Evolutionary conservation across 2,797 vertebrate genomes (phyloP).

Genomic region (Spea hammondii): DNA sequence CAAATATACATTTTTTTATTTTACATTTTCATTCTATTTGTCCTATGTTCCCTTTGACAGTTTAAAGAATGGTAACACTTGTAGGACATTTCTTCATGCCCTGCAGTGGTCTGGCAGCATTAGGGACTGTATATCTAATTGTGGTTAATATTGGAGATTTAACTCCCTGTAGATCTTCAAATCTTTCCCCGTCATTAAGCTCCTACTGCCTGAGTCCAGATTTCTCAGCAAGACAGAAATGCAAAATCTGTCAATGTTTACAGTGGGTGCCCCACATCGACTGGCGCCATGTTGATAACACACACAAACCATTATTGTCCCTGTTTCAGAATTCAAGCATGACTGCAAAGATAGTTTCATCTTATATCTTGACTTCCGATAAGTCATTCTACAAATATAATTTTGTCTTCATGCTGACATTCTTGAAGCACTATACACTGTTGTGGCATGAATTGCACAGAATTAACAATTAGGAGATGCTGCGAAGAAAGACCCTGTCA

Average conservation of each 20-base stretch:
- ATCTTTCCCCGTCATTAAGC: conserved; percentile 48
- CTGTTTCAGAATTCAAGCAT: conserved; percentile 24
- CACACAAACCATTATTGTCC: conserved; percentile 37
- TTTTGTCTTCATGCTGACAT: not conserved
- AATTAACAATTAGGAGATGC: too few relatives aligned
- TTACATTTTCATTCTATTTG: conserved; percentile 36
- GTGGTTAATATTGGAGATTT: conserved; percentile 45
- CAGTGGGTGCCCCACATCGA: conserved; percentile 48
- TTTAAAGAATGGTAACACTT: conserved; percentile 32
- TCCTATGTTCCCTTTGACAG: conserved; percentile 27
- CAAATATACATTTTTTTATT: conserved; percentile 6
- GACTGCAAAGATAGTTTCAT: conserved; percentile 11
- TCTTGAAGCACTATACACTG: too few relatives aligned
- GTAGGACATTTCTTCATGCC: conserved; percentile 49
- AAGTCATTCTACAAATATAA: conserved; percentile 10
- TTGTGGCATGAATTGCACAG: too few relatives aligned
- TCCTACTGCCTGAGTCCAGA: conserved; percentile 50
- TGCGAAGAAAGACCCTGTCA: too few relatives aligned
- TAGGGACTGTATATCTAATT: conserved; percentile 49
- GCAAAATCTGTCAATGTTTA: conserved; percentile 52
- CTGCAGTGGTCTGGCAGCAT: conserved; percentile 45
- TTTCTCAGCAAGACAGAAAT: conserved; percentile 44
- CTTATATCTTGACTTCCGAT: conserved; percentile 11
- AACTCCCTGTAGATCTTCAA: conserved; percentile 35
- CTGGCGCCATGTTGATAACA: conserved; percentile 38